Conservation (phyloP, 2,888 invertebrate genomes). For the Anorthoa munda region DNA sequence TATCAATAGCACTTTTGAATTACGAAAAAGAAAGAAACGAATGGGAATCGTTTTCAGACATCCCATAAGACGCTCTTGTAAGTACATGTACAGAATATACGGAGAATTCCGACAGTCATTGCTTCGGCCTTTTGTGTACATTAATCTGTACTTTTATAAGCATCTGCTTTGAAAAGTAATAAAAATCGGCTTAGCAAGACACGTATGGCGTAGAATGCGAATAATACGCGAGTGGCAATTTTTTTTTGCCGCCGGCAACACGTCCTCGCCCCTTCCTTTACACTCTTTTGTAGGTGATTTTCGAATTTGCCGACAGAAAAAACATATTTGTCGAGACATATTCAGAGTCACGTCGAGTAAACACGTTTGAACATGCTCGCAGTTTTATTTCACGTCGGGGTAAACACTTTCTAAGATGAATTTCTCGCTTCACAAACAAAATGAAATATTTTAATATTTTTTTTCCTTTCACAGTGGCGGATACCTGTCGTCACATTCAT, state of each 20-base stretch:
- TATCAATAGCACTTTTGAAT: conserved; percentile 52
- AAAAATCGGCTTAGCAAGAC: conserved; percentile 87
- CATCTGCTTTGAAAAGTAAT: conserved; percentile 85
- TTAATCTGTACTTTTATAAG: conserved; percentile 84
- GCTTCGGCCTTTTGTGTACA: conserved; percentile 77
- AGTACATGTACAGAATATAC: conserved; percentile 39
- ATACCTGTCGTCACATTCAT: conserved; percentile 65
- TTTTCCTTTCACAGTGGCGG: conserved; percentile 69
- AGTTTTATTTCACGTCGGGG: conserved; percentile 85
- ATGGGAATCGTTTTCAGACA: conserved; percentile 44
- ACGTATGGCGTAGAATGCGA: conserved; percentile 80
- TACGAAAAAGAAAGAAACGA: conserved; percentile 36
- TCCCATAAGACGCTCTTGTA: conserved; percentile 56
- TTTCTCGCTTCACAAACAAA: conserved; percentile 84
- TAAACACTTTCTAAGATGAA: conserved; percentile 87
- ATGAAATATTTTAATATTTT: conserved; percentile 83
- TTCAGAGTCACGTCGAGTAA: conserved; percentile 79
- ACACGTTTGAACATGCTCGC: conserved; percentile 82
- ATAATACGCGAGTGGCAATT: conserved; percentile 72
- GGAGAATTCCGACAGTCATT: conserved; percentile 74
- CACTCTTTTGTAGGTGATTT: conserved; percentile 68
- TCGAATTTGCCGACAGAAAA: conserved; percentile 73
- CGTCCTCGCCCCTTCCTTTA: conserved; percentile 60
- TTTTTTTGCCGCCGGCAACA: conserved; percentile 64
- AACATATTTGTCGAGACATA: conserved; percentile 76